Evolutionary conservation across 2,888 invertebrate genomes (phyloP).

Genomic region (Eupelmus urozonus): DNA sequence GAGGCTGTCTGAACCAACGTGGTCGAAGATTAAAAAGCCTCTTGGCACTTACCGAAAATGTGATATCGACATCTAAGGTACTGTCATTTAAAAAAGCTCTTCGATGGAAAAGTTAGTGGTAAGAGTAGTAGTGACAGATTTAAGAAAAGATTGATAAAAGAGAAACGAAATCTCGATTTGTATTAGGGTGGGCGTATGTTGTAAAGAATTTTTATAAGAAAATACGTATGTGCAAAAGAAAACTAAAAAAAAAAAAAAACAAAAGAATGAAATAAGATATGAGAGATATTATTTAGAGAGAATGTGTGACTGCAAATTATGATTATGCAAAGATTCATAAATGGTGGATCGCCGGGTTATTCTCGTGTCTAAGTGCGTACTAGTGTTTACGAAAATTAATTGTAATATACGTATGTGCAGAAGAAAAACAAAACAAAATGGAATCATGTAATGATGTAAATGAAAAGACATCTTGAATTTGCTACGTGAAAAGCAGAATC

Average conservation of each 20-base stretch:
- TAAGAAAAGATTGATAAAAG: conserved; percentile 28
- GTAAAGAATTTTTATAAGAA: conserved; percentile 57
- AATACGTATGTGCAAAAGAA: conserved; percentile 42
- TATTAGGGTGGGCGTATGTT: conserved; percentile 45
- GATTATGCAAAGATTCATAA: conserved; percentile 44
- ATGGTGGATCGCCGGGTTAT: conserved; percentile 51
- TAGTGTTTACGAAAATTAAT: conserved; percentile 59
- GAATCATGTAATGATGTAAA: conserved; percentile 70
- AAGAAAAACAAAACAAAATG: conserved; percentile 55
- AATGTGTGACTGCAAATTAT: conserved; percentile 50
- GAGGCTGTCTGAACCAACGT: conserved; percentile 52
- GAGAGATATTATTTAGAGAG: conserved; percentile 63
- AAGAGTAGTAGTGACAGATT: conserved; percentile 55
- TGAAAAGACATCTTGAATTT: conserved; percentile 62
- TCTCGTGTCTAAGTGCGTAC: conserved; percentile 53
- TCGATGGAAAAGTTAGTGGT: conserved; percentile 55
- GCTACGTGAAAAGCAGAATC: conserved; percentile 63
- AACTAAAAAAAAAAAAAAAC: conserved; percentile 40
- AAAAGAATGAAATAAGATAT: conserved; percentile 61
- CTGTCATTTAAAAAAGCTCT: conserved; percentile 66
- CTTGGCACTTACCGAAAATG: conserved; percentile 71
- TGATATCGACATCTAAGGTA: conserved; percentile 75
- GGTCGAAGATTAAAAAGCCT: conserved; percentile 37
- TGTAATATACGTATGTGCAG: conserved; percentile 68
- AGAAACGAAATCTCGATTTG: conserved; percentile 46